Base-by-base conservation (phyloP, 2,888 invertebrate species). In the Netelia melanura region DNA sequence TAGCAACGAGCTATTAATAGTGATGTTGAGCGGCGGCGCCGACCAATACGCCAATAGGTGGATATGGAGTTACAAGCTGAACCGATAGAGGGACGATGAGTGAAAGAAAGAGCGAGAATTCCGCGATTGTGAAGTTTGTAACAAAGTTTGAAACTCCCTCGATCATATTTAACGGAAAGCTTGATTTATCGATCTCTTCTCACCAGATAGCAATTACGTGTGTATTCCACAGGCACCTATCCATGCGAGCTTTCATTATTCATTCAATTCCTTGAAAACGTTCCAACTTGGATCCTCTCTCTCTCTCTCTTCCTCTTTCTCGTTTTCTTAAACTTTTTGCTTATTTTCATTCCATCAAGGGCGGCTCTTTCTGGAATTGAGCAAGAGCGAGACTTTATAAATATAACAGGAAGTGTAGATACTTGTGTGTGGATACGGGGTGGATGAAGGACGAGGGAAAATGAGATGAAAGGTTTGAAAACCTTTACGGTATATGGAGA, bases 401-500 rank as follows among this genome's bases (percentile, higher is more conserved):
- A 75, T 56, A 58, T 48, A 52, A 54, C n/a, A 30, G 11, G 21
- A 80, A 64, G 23, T 9, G 61, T 38, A 17, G 14, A 71, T 14
- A 64, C 70, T 77, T 76, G 80, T 86, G 81, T 80, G 70, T 84
- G 81, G 84, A 89, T 88, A 88, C 90, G 88, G 88, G 90, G 85
- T 89, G 91, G 91, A 92, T 91, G 91, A 91, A 89, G 87, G 85
- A 90, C 88, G 83, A 80, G 74, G 79, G 23, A 11, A 85, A 86
- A 89, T 9, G 38, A 43, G 11, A 58, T 5, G 21, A 21, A 61
- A 17, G 17, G 17, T 44, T 61, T 56, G 14, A 21, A 70, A 70
- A 38, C 9, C 38, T 58, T 2, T 58, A 58, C 23, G 23, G 43
- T 43, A 64, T 30, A 21, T 70, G 56, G 76, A 77, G 52, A 54